phyloP scores from a whole-genome alignment of 1,140 invertebrate species.

The Sarcophaga bullata region DNA sequence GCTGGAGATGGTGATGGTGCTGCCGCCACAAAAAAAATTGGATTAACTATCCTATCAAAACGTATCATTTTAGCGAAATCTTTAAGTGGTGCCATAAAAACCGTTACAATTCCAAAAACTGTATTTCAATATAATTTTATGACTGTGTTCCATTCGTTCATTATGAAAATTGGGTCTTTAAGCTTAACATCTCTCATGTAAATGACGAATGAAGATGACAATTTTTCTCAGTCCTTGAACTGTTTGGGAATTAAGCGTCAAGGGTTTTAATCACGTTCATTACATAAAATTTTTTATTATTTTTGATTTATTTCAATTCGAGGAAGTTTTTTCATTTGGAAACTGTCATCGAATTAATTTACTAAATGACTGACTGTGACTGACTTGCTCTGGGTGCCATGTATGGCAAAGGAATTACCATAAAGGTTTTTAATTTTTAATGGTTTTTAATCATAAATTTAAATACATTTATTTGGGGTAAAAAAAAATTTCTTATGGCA shows the following conservation, averaged over 20 bases:
- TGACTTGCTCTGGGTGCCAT: background rate
- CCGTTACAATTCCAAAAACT: constrained; percentile 4
- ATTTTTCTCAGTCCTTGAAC: too few relatives aligned
- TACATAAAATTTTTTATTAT: constrained; percentile 15
- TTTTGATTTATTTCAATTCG: background rate
- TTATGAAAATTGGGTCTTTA: too few relatives aligned
- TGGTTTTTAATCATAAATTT: constrained; percentile 12
- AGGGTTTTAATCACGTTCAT: constrained; percentile 21
- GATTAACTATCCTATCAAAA: constrained; percentile 2
- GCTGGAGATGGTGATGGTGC: background rate
- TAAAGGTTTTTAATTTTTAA: constrained; percentile 17
- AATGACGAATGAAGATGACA: background rate
- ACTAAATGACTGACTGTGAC: background rate
- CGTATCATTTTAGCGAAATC: constrained; percentile 39
- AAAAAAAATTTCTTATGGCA: too few relatives aligned
- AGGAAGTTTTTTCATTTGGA: background rate
- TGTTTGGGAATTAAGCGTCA: background rate
- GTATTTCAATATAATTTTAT: constrained; percentile 16
- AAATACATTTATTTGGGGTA: background rate
- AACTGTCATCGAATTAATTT: background rate
- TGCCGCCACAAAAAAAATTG: background rate
- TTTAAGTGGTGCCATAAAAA: constrained; percentile 41
- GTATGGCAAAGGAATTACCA: background rate
- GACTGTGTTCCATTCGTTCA: constrained; percentile 5
- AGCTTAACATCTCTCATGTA: background rate